phyloP scores from a whole-genome alignment of 2,888 invertebrate species.

The Laspeyria flexula region DNA sequence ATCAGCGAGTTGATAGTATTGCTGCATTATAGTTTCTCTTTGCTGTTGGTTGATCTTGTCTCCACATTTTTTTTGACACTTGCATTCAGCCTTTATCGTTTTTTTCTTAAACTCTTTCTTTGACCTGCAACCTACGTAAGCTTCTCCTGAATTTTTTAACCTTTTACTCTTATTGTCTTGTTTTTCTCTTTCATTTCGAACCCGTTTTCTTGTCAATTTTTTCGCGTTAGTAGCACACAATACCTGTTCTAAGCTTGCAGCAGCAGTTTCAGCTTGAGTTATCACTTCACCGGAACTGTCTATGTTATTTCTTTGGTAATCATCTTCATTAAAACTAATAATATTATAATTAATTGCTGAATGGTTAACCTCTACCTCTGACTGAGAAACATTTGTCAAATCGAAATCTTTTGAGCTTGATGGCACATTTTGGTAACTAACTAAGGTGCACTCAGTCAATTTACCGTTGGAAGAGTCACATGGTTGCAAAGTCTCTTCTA shows the following conservation, averaged over 20 bases:
- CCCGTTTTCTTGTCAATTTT: background rate
- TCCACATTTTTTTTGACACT: constrained; percentile 2
- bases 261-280: background rate
- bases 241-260: background rate
- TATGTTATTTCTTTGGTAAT: background rate
- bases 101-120: constrained; percentile 3
- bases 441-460: background rate
- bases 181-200: background rate
- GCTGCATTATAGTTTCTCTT: too few relatives aligned
- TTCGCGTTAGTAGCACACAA: background rate
- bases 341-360: background rate
- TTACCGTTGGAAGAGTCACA: background rate
- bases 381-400: background rate
- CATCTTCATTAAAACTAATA: background rate
- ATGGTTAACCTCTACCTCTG: background rate
- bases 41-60: background rate
- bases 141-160: constrained; percentile 2
- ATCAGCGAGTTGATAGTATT: too few relatives aligned
- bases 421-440: background rate
- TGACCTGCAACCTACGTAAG: background rate
- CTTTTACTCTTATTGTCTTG: background rate
- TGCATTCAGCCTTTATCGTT: background rate
- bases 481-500: background rate
- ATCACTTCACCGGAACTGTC: background rate
- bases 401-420: background rate